A percentile compares a stretch with the other conserved stretches of the same genome.
Conservation (phyloP, 2,113 vertebrate species). For the Nesoenas mayeri region DNA sequence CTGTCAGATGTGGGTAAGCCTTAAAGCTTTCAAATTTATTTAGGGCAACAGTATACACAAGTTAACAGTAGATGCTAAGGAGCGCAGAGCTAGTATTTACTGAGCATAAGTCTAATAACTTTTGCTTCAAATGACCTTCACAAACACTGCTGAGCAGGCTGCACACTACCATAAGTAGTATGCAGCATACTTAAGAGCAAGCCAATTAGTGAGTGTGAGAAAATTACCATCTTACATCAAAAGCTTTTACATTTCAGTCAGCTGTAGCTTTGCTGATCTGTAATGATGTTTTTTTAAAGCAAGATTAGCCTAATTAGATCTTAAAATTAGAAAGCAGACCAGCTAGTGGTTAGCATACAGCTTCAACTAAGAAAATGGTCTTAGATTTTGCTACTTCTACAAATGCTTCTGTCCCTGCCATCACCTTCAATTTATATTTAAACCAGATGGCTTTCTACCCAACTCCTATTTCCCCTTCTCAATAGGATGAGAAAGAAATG, state of each 20-base stretch:
- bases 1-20: background rate
- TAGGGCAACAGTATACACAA: background rate
- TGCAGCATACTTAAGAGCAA: background rate
- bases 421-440: background rate
- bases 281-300: background rate
- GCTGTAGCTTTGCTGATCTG: background rate
- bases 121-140: background rate
- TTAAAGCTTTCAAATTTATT: background rate
- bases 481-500: background rate
- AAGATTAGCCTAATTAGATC: background rate
- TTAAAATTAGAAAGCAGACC: background rate
- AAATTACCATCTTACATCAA: background rate
- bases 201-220: background rate
- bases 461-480: background rate
- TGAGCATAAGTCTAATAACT: background rate
- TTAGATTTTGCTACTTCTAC: background rate
- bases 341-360: background rate
- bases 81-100: background rate
- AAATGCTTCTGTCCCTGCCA: background rate
- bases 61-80: background rate
- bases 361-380: background rate
- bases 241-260: background rate
- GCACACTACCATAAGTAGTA: rapidly evolving
- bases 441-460: background rate
- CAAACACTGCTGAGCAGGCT: background rate